Evolutionary conservation across 2,888 invertebrate species (phyloP), one percentile per base, ranked within the genome.

Genomic region (Aporophyla nigra): DNA sequence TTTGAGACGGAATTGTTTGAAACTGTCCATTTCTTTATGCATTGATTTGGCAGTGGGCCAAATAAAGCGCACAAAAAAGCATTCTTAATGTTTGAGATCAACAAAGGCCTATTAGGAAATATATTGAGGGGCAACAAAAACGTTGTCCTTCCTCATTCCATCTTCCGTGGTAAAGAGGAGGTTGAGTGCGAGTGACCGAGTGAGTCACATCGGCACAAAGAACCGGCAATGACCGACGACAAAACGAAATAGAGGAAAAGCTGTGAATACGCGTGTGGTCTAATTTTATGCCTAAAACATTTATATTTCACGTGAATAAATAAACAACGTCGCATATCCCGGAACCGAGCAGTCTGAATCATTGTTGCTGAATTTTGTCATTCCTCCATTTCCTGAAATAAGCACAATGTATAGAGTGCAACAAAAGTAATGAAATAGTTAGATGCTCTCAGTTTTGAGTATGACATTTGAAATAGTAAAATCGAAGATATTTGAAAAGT

Each of bases 201-300:
- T 93, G 93, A 94, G 83, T 93, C 94, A 94, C 83, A 70, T 70
- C 63, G 83, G 83, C 85, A 95, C 95, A 95, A 95, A 94, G 94
- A 90, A 87, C 86, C 86, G 84, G 83, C 91, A 90, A 90, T 88
- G 90, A 89, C 90, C 89, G 81, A 76, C 78, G 87, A 92, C 93
- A 93, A 95, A 93, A 94, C 88, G 88, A 93, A 91, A 90, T 91
- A 92, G 90, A 91, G 90, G 88, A 93, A 91, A 92, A 87, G 84
- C 88, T 85, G 83, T 88, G 87, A 69, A 83, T 82, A 90, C 86
- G 88, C 85, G 86, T 89, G 88, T 90, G 85, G 80, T 88, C 83
- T 83, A 87, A 88, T 78, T 84, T 79, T 80, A 71, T 51, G 75
- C 73, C 71, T 71, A 73, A 84, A 70, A 62, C 74, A 69, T 80